phyloP scores from a whole-genome alignment of 2,888 invertebrate genomes.

The Drosophila dives region DNA sequence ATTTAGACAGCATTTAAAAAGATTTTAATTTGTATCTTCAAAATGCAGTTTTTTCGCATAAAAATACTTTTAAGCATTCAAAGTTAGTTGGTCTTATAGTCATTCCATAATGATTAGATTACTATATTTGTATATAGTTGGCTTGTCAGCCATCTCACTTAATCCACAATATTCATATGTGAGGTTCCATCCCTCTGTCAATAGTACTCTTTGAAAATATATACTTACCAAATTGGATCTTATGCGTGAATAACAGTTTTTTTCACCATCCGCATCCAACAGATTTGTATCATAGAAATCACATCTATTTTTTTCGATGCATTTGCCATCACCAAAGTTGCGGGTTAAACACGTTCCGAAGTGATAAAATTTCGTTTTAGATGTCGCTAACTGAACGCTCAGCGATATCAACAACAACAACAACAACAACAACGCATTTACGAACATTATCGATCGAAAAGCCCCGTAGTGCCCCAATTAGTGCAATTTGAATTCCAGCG shows the following conservation, averaged over 20 bases:
- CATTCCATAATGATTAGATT: not conserved
- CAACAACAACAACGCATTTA: not conserved
- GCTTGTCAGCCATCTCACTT: not conserved
- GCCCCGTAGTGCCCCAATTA: not conserved
- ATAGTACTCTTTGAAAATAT: not conserved
- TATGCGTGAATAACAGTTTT: slow-evolving; percentile 48
- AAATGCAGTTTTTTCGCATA: too few relatives aligned
- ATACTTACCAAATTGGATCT: slow-evolving; percentile 57
- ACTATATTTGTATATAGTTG: not conserved
- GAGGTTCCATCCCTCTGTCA: not conserved
- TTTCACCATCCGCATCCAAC: slow-evolving; percentile 22
- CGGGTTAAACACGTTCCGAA: slow-evolving; percentile 53
- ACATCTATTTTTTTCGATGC: slow-evolving; percentile 37
- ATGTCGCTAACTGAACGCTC: not conserved
- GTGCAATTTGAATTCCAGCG: not conserved
- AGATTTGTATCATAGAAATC: slow-evolving; percentile 36
- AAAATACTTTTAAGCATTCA: not conserved
- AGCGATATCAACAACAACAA: slow-evolving; percentile 11
- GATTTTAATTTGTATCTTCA: too few relatives aligned
- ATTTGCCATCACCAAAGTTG: slow-evolving; percentile 50
- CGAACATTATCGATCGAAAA: not conserved
- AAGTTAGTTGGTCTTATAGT: not conserved
- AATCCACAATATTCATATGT: not conserved
- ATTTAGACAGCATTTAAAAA: not conserved
- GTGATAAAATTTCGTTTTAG: slow-evolving; percentile 1